Base-by-base conservation (phyloP, 2,797 vertebrate genomes). In the Acrocephalus scirpaceus region DNA sequence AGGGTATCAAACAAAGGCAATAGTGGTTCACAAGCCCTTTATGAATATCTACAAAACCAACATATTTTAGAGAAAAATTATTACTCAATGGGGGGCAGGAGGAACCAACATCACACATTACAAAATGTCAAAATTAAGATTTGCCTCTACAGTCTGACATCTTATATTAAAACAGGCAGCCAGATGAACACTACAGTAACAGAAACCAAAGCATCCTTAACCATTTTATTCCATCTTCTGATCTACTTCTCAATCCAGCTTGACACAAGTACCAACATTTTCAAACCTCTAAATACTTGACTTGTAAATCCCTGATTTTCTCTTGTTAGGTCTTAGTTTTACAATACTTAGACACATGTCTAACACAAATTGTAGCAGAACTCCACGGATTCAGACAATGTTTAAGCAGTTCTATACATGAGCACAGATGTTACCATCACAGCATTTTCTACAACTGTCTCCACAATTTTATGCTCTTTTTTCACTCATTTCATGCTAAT, bases 71-170 rank as follows among this genome's bases (percentile, higher is more conserved):
- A 73, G 10, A 29, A 67, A 74, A 56, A 60, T 22, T 54, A 15
- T 65, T 69, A 21, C 13, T 71, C 14, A 32, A 1, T 1, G 8
- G 3, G 3, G 2, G 2, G 17, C 13, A 10, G 16, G 4, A 9
- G 20, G 12, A 44, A 58, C 11, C 18, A 79, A 58, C 7, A 60
- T 2, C 11, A 61, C 32, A 32, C 8, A n/a, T 27, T 36, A 29
- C 5, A 83, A 58, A 69, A 48, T 23, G 11, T 42, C 44, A 76
- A 34, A 88, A 77, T 53, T 69, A 32, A 67, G 29, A 27, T 78
- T 64, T 75, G 26, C 16, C 22, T 78, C n/a, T 70, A 30, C 14
- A 65, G 21, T 38, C 60, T 54, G 47, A 88, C 2, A 5, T 50
- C 16, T 53, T 16, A 9, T 10, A 3, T 32, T 76, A 47, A 62